These are phyloP conservation scores for Cotesia glomerata DNA, from an alignment of 1,140 invertebrate genomes.

Conservation along the genomic window DNA sequence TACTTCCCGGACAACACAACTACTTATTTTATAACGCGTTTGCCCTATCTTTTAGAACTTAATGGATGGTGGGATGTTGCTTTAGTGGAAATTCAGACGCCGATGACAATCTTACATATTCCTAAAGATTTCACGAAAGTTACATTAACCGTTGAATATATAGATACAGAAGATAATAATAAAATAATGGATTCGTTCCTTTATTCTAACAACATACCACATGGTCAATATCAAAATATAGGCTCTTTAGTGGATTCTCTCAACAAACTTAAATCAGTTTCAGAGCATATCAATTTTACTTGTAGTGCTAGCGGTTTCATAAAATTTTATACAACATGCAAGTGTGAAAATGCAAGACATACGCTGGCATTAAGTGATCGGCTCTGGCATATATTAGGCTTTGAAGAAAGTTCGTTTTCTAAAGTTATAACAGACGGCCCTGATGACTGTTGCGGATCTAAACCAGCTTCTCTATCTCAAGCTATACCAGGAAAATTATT, in stretches of 20 bases:
- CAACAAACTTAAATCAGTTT: background rate
- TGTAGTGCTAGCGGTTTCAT: too few relatives aligned
- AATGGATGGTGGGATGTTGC: constrained; percentile 29
- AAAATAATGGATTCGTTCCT: background rate
- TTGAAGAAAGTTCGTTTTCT: too few relatives aligned
- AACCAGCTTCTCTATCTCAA: too few relatives aligned
- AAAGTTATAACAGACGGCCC: background rate
- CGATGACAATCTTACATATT: constrained; percentile 27
- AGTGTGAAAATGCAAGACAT: too few relatives aligned
- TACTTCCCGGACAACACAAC: constrained; percentile 39
- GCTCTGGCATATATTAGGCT: too few relatives aligned
- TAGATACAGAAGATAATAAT: too few relatives aligned
- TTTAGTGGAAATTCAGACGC: constrained; percentile 35
- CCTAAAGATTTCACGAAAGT: background rate
- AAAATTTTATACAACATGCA: too few relatives aligned
- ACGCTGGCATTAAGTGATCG: too few relatives aligned
- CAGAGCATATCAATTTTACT: background rate
- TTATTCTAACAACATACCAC: background rate
- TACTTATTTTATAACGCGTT: constrained; percentile 32
- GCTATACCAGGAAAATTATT: too few relatives aligned
- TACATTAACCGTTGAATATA: too few relatives aligned
- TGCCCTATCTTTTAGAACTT: constrained; percentile 30
- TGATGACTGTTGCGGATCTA: too few relatives aligned
- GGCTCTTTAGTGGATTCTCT: background rate
- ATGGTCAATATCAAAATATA: background rate